Percentiles rank a stretch among this genome's conserved stretches.
Evolutionary conservation across 1,140 invertebrate genomes (phyloP).

Genomic region (Branchinecta lynchi): DNA sequence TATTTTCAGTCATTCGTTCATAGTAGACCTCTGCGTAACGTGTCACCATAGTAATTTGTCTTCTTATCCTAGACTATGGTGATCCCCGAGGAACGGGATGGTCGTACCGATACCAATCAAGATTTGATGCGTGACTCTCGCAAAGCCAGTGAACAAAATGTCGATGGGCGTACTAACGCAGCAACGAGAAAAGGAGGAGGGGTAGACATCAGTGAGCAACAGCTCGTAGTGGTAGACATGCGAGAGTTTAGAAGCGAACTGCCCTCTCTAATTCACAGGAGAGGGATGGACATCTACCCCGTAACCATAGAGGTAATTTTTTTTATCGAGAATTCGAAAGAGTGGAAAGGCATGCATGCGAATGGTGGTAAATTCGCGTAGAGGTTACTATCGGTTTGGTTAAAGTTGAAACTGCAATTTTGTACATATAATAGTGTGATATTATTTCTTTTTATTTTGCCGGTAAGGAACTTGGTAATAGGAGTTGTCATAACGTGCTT

Average conservation of each 20-base stretch:
- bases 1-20: no score
- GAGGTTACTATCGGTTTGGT: no score
- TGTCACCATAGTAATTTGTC: slow-evolving; percentile 18
- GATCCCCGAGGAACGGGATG: slow-evolving; percentile 75
- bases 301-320: slow-evolving; percentile 49
- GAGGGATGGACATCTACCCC: slow-evolving; percentile 84
- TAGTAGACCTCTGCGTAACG: no score
- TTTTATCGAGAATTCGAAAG: no score
- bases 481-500: no score
- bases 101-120: slow-evolving; percentile 54
- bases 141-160: slow-evolving; percentile 29
- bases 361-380: no score
- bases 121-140: slow-evolving; percentile 38
- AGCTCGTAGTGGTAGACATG: slow-evolving; percentile 84
- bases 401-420: no score
- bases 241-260: slow-evolving; percentile 94
- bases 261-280: slow-evolving; percentile 78
- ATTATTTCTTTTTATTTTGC: no score
- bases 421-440: no score
- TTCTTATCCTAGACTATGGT: slow-evolving; percentile 60
- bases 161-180: slow-evolving; percentile 33
- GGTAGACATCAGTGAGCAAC: slow-evolving; percentile 28
- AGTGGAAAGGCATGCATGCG: no score
- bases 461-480: no score
- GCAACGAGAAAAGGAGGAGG: slow-evolving; percentile 44